Evolutionary conservation across 2,113 vertebrate species (phyloP).

Genomic region (Larimichthys crocea): DNA sequence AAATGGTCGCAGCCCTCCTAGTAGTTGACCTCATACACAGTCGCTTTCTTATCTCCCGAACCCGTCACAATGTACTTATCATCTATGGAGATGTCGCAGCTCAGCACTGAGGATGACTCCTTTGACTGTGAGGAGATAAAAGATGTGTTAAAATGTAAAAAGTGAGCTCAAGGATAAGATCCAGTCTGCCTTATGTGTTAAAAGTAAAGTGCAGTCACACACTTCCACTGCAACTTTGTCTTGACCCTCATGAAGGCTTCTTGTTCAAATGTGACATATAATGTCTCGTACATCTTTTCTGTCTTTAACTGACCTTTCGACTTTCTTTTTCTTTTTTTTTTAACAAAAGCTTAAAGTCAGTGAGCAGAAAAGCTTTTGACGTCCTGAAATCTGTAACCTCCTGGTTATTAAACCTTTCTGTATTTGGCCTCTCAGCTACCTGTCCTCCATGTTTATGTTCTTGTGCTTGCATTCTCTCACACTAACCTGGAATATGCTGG

Average conservation of each 20-base stretch:
- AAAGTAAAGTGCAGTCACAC: not conserved
- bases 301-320: not conserved
- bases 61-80: constrained; percentile 98
- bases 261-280: constrained; percentile 1
- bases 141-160: constrained; percentile 16
- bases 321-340: not conserved
- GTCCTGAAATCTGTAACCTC: not conserved
- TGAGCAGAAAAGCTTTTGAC: not conserved
- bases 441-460: not conserved
- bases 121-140: constrained; percentile 87
- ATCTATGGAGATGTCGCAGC: constrained; percentile 96
- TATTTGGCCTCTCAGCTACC: constrained; percentile 1
- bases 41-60: constrained; percentile 98
- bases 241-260: not conserved
- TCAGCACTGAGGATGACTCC: constrained; percentile 96
- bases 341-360: not conserved
- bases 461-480: not conserved
- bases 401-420: not conserved
- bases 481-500: constrained; percentile 97
- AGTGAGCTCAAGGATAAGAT: not conserved
- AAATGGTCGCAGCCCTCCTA: constrained; percentile 64
- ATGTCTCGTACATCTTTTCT: not conserved
- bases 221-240: not conserved
- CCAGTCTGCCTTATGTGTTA: not conserved
- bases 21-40: constrained; percentile 98